Percentiles rank a stretch among this genome's conserved stretches.
Evolutionary conservation across 2,888 invertebrate genomes (phyloP).

Genomic region (Nephrotoma flavescens): DNA sequence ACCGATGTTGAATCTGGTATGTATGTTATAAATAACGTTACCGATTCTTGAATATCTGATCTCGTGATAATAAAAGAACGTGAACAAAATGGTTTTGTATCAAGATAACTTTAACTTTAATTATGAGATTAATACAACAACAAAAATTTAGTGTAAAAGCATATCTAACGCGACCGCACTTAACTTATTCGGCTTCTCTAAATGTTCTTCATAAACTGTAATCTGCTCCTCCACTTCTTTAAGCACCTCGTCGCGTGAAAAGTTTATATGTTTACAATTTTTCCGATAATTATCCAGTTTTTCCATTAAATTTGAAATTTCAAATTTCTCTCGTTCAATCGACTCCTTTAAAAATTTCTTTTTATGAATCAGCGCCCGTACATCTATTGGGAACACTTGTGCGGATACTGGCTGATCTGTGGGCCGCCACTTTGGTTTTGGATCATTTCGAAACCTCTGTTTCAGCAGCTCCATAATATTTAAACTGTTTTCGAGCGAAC

Average conservation of each 20-base stretch:
- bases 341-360: not conserved
- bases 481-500: not conserved
- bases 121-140: not conserved
- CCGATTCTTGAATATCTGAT: too few species aligned
- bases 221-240: not conserved
- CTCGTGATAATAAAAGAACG: too few species aligned
- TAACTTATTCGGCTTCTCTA: not conserved
- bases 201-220: not conserved
- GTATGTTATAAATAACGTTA: too few species aligned
- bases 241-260: not conserved
- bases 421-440: not conserved
- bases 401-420: not conserved
- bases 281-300: not conserved
- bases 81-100: too few species aligned
- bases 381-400: not conserved
- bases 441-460: not conserved
- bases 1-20: too few species aligned
- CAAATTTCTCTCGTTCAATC: not conserved
- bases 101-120: not conserved
- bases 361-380: not conserved
- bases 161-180: not conserved
- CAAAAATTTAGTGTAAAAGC: not conserved
- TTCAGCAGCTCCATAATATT: not conserved
- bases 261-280: not conserved
- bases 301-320: not conserved